These are phyloP conservation scores for human (Homo sapiens) DNA, from an alignment of 2,113 vertebrate species.

Conservation along the genomic window DNA sequence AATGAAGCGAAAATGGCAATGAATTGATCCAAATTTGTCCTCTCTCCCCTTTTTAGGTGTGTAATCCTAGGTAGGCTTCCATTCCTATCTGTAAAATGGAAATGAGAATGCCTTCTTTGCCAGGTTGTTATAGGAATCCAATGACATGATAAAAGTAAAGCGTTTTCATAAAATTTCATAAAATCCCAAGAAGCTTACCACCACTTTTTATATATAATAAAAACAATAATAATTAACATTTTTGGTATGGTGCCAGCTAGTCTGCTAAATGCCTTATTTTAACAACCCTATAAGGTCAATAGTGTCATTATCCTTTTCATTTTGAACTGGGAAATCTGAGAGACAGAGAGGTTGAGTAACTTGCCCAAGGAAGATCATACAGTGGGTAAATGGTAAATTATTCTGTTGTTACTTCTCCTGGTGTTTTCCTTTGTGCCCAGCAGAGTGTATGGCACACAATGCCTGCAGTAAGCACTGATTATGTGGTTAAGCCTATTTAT, in stretches of 20 bases:
- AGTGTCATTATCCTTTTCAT: background rate
- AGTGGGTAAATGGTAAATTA: background rate
- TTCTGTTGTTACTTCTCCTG: background rate
- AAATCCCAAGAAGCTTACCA: background rate
- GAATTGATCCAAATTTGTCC: background rate
- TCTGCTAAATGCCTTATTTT: background rate
- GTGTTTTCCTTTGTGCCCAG: background rate
- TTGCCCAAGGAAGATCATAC: background rate
- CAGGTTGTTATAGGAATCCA: background rate
- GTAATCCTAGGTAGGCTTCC: background rate
- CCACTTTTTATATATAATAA: background rate
- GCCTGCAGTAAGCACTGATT: background rate
- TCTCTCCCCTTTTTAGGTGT: background rate
- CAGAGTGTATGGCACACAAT: background rate
- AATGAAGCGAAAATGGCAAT: background rate
- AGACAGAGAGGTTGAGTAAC: background rate
- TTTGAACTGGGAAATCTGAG: constrained; percentile 7
- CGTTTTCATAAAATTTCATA: background rate
- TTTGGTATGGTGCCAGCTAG: background rate
- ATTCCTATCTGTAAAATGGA: background rate
- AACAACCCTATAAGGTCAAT: background rate
- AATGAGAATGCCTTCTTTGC: background rate
- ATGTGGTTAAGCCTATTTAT: background rate
- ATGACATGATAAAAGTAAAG: background rate
- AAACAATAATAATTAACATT: background rate